These are phyloP conservation scores for Ridgeia piscesae DNA, from an alignment of 1,140 invertebrate species.

Conservation along the genomic window DNA sequence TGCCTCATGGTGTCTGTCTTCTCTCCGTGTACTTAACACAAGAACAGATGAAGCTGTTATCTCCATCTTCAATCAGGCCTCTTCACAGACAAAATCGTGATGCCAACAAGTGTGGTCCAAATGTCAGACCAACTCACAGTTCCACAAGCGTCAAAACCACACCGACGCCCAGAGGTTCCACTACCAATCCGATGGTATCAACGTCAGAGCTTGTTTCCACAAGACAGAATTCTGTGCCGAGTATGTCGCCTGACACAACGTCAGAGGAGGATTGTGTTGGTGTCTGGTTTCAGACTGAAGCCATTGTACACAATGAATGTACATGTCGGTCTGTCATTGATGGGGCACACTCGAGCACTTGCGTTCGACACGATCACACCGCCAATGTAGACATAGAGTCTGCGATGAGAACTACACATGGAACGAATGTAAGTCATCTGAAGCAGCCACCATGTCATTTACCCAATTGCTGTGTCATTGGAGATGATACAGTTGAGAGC, in stretches of 20 bases:
- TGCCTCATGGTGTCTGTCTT: not conserved
- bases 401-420: not conserved
- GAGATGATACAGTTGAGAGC: not conserved
- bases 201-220: not conserved
- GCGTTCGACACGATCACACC: not conserved
- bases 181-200: too few species aligned
- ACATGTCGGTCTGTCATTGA: not conserved
- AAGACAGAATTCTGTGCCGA: not conserved
- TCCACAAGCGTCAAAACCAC: not conserved
- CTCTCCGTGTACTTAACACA: not conserved
- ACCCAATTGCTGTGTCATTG: not conserved
- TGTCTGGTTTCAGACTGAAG: not conserved
- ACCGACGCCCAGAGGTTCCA: not conserved
- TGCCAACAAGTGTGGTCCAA: not conserved
- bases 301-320: not conserved
- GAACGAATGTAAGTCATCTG: not conserved
- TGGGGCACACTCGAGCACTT: not conserved
- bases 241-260: not conserved
- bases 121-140: not conserved
- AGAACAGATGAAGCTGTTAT: not conserved
- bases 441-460: not conserved
- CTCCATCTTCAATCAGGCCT: not conserved
- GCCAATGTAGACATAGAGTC: not conserved
- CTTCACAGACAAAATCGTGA: not conserved
- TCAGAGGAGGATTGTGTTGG: not conserved